A percentile compares a stretch with the other conserved stretches of the same genome.
These are phyloP conservation scores for Motacilla alba DNA, from an alignment of 2,113 vertebrate genomes.

Conservation along the genomic window DNA sequence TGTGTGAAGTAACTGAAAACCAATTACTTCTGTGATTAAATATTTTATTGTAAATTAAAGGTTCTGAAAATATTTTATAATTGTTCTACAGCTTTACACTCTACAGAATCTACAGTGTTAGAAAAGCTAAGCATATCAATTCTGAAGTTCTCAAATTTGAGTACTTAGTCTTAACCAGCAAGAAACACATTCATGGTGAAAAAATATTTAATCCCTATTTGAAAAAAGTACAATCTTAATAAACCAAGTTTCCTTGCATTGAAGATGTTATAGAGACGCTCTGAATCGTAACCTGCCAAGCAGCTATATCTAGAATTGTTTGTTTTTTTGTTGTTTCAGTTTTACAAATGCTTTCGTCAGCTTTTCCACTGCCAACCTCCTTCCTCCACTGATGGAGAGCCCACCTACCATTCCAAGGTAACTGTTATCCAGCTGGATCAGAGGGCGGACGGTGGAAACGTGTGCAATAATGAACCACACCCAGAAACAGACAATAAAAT, in stretches of 20 bases:
- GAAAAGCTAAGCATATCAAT: background rate
- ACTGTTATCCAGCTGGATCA: constrained; percentile 71
- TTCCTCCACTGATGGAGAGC: constrained; percentile 45
- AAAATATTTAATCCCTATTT: background rate
- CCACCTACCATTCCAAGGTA: constrained; percentile 69
- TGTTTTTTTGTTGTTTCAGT: constrained; percentile 62
- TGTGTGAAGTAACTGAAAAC: constrained; percentile 27
- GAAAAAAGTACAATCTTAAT: background rate
- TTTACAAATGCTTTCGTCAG: constrained; percentile 82
- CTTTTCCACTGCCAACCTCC: constrained; percentile 72
- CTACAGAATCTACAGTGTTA: background rate
- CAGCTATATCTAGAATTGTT: background rate
- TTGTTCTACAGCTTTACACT: background rate
- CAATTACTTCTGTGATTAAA: constrained; percentile 39
- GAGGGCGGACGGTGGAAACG: background rate
- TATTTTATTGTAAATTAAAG: background rate
- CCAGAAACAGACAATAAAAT: background rate
- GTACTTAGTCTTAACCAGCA: background rate
- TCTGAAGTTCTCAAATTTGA: background rate
- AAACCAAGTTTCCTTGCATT: background rate
- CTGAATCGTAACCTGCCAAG: background rate
- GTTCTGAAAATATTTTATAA: background rate
- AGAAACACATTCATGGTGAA: background rate
- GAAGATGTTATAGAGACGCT: background rate
- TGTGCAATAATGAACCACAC: background rate